Percentiles rank a stretch among this genome's conserved stretches.
Conservation (phyloP, 2,888 invertebrate species). For the Pecten maximus region DNA sequence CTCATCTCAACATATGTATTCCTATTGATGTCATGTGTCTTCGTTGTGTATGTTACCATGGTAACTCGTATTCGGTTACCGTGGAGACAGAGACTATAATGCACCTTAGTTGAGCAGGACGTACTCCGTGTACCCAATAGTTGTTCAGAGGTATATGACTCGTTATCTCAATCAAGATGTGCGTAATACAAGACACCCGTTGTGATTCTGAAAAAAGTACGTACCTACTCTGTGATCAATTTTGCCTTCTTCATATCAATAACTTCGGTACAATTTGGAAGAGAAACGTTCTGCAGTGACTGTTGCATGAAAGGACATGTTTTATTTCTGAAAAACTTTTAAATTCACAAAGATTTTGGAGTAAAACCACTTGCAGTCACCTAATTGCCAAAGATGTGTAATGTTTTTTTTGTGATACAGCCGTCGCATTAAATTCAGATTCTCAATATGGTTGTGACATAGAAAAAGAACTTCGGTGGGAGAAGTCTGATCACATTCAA, state of each 20-base stretch:
- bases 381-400: background rate
- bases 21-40: constrained; percentile 37
- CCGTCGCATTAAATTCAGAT: background rate
- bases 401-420: background rate
- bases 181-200: background rate
- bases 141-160: background rate
- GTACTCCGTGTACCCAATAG: background rate
- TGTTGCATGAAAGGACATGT: background rate
- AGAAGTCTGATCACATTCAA: background rate
- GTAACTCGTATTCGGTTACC: background rate
- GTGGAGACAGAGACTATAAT: background rate
- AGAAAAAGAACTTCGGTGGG: background rate
- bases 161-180: background rate
- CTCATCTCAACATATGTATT: constrained; percentile 55
- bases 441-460: background rate
- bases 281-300: background rate
- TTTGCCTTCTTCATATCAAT: constrained; percentile 10
- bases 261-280: background rate
- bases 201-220: background rate
- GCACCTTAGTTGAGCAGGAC: background rate
- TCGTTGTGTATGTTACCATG: background rate
- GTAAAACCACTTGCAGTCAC: background rate
- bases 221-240: background rate
- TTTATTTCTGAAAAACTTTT: background rate
- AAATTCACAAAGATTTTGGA: background rate